Base-by-base conservation (phyloP, 1,140 invertebrate genomes). In the Hypothenemus hampei region DNA sequence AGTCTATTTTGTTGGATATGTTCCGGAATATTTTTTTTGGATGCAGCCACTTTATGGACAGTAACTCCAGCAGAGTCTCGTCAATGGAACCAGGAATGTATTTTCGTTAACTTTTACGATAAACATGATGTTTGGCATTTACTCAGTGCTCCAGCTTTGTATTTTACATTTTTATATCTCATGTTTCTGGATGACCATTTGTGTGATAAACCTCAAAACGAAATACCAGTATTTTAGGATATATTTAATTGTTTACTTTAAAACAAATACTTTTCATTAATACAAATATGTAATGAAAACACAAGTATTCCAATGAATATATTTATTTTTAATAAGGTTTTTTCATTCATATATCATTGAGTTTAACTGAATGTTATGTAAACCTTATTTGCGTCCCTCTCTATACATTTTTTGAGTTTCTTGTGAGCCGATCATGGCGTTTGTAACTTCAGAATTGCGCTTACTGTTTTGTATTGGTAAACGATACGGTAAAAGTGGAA, bases 1-100 rank as follows among this genome's bases (percentile, higher is more conserved):
- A 77, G 86, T 4, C 66, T 80, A 13, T 56, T 78, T 0, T 77
- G 77, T 6, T 93, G 90, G 91, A 75, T 64, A 1, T 70, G 77
- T 3, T 81, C 88, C 1, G 67, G 85, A 0, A 82, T 79, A 54
- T 87, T 91, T 63, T 94, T 93, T 73, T 73, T 87, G 6, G 76
- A 83, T 43, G 82, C 84, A 58, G 82, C 83, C 3, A 90, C 87
- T 31, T 83, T 86, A 15, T 93, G 90, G 90, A 81, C 83, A 58
- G 79, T 78, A 39, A 77, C 78, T 19, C 84, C 85, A 19, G 82
- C 85, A 1, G 69, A 79, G 60, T 86, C 83, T 1, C 70, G 83
- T 57, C 75, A 77, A 40, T 75, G 75, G 47, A 87, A 87, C 62
- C 70, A 76, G 40, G 72, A 75, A 11, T 87, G 85, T 64, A 68